These are phyloP conservation scores for Phaonia tiefii DNA, from an alignment of 2,888 invertebrate species.

Conservation along the genomic window DNA sequence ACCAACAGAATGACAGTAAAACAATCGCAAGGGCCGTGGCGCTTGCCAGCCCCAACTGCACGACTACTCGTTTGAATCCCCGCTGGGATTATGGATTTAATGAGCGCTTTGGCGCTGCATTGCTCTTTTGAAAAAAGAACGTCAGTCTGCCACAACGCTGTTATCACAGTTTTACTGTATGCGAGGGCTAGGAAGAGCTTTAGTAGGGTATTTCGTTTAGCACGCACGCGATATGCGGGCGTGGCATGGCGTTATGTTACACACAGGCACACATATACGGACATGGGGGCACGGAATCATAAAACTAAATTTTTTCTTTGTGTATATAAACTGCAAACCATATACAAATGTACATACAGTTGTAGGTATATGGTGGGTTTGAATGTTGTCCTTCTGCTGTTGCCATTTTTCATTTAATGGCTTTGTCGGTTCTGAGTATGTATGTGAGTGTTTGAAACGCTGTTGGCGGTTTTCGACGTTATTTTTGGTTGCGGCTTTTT, in stretches of 20 bases:
- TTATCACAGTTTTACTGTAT: conserved; percentile 26
- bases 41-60: not conserved
- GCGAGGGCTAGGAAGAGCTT: not conserved
- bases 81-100: conserved; percentile 63
- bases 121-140: too few species aligned
- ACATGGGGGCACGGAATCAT: not conserved
- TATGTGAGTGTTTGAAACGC: conserved; percentile 46
- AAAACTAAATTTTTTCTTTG: conserved; percentile 17
- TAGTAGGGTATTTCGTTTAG: conserved; percentile 5
- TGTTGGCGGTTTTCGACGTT: conserved; percentile 56
- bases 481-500: conserved; percentile 53
- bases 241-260: conserved; percentile 64
- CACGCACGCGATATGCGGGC: conserved; percentile 68
- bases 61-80: conserved; percentile 23
- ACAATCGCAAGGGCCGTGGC: conserved; percentile 19
- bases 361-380: not conserved
- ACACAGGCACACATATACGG: conserved; percentile 26
- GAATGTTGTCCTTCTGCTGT: conserved; percentile 23
- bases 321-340: conserved; percentile 8
- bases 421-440: conserved; percentile 5
- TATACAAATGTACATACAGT: not conserved
- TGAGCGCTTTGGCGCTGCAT: conserved; percentile 63
- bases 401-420: conserved; percentile 49
- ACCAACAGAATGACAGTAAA: conserved; percentile 3
- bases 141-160: conserved; percentile 17